Base-by-base conservation (phyloP, 2,797 vertebrate species). In the Xyrichtys novacula region DNA sequence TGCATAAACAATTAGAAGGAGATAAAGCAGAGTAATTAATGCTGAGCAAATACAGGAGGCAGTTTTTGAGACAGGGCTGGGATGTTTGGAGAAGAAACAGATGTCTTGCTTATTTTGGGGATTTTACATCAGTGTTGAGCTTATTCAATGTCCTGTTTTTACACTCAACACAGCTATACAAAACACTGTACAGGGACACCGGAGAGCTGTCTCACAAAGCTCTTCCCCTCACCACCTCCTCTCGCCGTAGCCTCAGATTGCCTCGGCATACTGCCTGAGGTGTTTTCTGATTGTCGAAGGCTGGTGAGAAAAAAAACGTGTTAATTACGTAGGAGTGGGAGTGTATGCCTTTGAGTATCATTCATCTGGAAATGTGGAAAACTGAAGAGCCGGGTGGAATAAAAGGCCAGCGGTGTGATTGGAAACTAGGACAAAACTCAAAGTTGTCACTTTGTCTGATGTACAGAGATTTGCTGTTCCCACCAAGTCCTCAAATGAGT, bases 321-420 rank as follows among this genome's bases (percentile, higher is more conserved):
- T 84, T 89, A 85, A 88, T 83, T 84, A 80, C 17, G 83, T 89
- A 79, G 88, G 84, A 83, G 84, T 82, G 38, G 54, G 55, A 80
- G 69, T 53, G 14, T 12, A 52, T 71, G 78, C 47, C 65, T 85
- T 80, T 20, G 71, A 87, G 73, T 52, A 56, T 68, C 40, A 72
- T 71, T 76, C 14, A 25, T 80, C 71, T 39, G 59, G 76, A 73
- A 73, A 68, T 23, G 62, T 63, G 62, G 48, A 70, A 62, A 83
- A 63, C 52, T 68, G 69, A 67, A 75, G 80, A 60, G 76, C 65
- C 20, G 0, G 0, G 55, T 40, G 69, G 29, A 46, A 59, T 25
- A 9, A 68, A 66, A 71, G 63, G 65, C 59, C 62, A 42, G 7
- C 6, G 11, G 44, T 36, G 70, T 64, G 74, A 77, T 50, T 32